Base-by-base conservation (phyloP, 2,113 vertebrate species). In the Ictidomys tridecemlineatus region DNA sequence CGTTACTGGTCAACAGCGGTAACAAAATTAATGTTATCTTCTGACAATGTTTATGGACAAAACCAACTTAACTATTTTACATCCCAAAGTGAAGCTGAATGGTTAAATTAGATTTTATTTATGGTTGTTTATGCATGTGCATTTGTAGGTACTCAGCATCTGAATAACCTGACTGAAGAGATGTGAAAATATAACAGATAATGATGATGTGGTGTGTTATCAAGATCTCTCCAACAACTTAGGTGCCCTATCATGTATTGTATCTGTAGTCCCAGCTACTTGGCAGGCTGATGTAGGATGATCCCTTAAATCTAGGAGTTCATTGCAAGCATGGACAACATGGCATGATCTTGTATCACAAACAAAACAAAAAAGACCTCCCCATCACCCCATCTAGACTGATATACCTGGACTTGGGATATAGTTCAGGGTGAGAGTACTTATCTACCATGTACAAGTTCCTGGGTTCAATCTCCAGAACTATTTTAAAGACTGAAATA, bases 101-200 rank as follows among this genome's bases (percentile, higher is more conserved):
- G 7, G 22, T 87, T 93, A 42, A n/a, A 79, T 87, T 87, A 72
- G 16, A 87, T 72, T 87, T 72, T 72, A 79, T 93, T 80, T 32
- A 48, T 93, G 22, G 22, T 37, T 87, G 0, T 48, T 78, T 70
- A 78, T 24, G 9, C 16, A 93, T 61, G 87, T 72, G 32, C 24
- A 72, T 22, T 83, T 69, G 30, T 45, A 83, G 5, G 28, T 65
- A 56, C 16, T 67, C 26, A n/a, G 10, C 16, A 28, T 87, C 26
- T 63, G 56, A 88, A 45, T 80, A 80, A 73, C 10, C 14, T 67
- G n/a, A 89, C 45, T 77, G 32, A 32, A 84, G 12, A 53, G 24
- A 69, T 67, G 20, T 17, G 45, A 58, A 90, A 69, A 8, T 77
- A 34, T 32, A 61, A 24, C 18, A 58, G 58, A 58, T 83, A 20